Conservation (phyloP, 2,113 vertebrate genomes). For the Nothocercus nigrocapillus region DNA sequence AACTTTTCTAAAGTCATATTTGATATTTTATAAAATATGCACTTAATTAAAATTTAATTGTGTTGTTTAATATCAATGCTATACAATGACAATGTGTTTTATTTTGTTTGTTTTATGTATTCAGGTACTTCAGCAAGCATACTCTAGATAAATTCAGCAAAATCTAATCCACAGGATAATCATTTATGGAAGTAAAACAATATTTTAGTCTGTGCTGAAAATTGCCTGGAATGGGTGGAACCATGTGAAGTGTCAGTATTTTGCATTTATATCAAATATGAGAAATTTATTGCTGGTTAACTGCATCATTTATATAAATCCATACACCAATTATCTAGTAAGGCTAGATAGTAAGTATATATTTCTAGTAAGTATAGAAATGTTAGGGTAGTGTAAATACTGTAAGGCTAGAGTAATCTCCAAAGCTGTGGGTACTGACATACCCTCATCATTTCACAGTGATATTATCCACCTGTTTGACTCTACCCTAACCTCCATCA, state of each 20-base stretch:
- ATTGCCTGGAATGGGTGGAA: not conserved
- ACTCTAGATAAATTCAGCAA: not conserved
- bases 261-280: not conserved
- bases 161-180: not conserved
- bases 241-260: not conserved
- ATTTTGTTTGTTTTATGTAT: not conserved
- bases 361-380: not conserved
- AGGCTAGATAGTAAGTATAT: no score
- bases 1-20: not conserved
- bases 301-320: not conserved
- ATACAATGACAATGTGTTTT: not conserved
- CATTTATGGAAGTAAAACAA: not conserved
- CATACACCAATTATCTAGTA: not conserved
- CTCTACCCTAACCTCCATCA: not conserved
- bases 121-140: not conserved
- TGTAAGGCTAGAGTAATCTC: not conserved
- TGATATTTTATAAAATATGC: no score
- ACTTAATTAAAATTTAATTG: not conserved
- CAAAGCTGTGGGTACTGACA: not conserved
- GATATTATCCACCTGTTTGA: not conserved
- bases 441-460: not conserved
- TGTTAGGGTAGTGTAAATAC: not conserved
- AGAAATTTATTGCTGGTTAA: not conserved
- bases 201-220: not conserved
- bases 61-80: not conserved